phyloP scores from a whole-genome alignment of 2,888 invertebrate species.

The Lycophotia porphyrea region DNA sequence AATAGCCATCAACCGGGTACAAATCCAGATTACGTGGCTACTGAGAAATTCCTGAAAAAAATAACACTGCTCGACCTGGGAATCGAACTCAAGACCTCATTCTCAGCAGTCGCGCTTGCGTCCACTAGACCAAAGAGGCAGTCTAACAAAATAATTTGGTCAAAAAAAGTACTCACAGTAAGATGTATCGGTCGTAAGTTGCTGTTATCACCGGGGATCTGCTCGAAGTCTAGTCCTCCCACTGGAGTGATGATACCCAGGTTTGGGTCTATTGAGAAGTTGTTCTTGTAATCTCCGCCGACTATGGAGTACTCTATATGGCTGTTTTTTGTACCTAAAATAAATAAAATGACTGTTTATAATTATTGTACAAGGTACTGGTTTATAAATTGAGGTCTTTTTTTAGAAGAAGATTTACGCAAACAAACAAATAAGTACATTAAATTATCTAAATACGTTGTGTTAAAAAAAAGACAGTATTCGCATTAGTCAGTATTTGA shows the following conservation, averaged over 20 bases:
- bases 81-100: too few relatives aligned
- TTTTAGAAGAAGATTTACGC: not conserved
- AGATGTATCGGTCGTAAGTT: slow-evolving; percentile 93
- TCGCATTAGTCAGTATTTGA: too few relatives aligned
- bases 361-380: not conserved
- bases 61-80: too few relatives aligned
- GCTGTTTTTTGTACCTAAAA: slow-evolving; percentile 95
- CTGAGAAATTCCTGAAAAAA: too few relatives aligned
- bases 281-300: slow-evolving; percentile 93
- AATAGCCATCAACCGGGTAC: too few relatives aligned
- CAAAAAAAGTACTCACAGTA: slow-evolving; percentile 84
- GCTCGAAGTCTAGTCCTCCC: slow-evolving; percentile 95
- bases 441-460: not conserved
- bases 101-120: too few relatives aligned
- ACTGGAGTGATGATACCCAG: slow-evolving; percentile 93
- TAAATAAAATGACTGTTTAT: not conserved
- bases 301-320: slow-evolving; percentile 95
- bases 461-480: too few relatives aligned
- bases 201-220: slow-evolving; percentile 90
- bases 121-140: too few relatives aligned
- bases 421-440: not conserved
- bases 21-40: too few relatives aligned
- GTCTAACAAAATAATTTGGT: not conserved
- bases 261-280: slow-evolving; percentile 95
- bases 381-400: not conserved